These are phyloP conservation scores for Diarsia dahlii DNA, from an alignment of 2,888 invertebrate genomes.

Conservation along the genomic window DNA sequence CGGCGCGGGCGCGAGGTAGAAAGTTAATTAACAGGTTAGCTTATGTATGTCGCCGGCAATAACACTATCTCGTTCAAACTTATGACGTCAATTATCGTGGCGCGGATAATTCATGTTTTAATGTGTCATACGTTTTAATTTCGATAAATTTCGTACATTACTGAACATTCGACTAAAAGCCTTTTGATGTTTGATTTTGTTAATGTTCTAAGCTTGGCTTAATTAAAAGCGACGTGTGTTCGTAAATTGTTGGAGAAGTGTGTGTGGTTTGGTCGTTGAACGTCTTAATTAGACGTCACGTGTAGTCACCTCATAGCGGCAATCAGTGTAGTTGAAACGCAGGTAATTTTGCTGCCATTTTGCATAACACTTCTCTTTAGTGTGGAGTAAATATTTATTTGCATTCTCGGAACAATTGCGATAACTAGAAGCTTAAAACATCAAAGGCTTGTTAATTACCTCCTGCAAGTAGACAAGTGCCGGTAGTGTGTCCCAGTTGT, in stretches of 20 bases:
- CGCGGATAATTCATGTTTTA: conserved; percentile 54
- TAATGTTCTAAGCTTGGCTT: conserved; percentile 49
- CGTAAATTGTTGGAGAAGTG: conserved; percentile 35
- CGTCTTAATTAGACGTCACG: conserved; percentile 43
- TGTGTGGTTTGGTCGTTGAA: conserved; percentile 20
- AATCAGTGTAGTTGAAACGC: conserved; percentile 33
- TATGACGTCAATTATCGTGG: conserved; percentile 62
- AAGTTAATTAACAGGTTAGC: conserved; percentile 66
- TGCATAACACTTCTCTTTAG: conserved; percentile 27
- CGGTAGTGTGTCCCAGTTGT: conserved; percentile 18
- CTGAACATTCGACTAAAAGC: conserved; percentile 57
- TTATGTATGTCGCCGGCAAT: conserved; percentile 53
- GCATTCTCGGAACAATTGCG: conserved; percentile 28
- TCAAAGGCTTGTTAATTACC: conserved; percentile 27
- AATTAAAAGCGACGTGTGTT: conserved; percentile 48
- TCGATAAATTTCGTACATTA: conserved; percentile 53
- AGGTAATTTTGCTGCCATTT: conserved; percentile 46
- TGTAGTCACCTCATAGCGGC: conserved; percentile 19
- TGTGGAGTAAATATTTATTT: conserved; percentile 11
- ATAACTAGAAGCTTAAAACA: conserved; percentile 7
- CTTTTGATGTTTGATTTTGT: conserved; percentile 63
- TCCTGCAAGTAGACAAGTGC: neutral
- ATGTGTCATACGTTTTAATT: conserved; percentile 60
- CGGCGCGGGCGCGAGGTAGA: conserved; percentile 55
- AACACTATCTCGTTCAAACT: conserved; percentile 65